Evolutionary conservation across 2,888 invertebrate species (phyloP), one percentile per base, ranked within the genome.

Genomic region (Aradus depressus): DNA sequence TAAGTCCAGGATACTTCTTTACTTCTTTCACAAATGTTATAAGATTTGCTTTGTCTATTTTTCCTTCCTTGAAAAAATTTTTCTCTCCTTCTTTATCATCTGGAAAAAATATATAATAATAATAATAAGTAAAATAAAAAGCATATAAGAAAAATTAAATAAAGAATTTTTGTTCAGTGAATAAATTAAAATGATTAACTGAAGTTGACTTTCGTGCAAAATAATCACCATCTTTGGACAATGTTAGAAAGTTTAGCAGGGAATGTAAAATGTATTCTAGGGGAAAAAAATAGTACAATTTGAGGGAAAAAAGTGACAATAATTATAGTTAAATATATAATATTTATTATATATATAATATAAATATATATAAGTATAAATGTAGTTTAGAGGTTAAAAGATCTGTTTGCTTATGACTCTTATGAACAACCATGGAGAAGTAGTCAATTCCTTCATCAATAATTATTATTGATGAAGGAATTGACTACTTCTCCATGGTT

Each of bases 1-100:
- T 68, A 26, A 76, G 58, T 19, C 72, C 70, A 0, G 71, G 68
- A 53, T 69, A 67, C 58, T 68, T 69, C 28, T 70, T 68, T 14
- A 74, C 66, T 58, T 72, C 72, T 66, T 72, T 65, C 35, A 68
- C 65, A 58, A 71, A 71, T 31, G 63, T 64, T n/a, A 70, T 65
- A 39, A 71, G 60, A 28, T 65, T 68, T 28, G 67, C 67, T 54
- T 65, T 64, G 55, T 70, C 67, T 23, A 71, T 59, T 53, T 64
- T 62, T 1, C 70, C 70, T 51, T 68, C 64, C 26, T 63, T 62
- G 55, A 66, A 64, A 52, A 66, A 66, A 22, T 62, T 60, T 41
- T 61, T 60, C 44, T 61, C 61, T 8, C 59, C 59, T 62, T 66
- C 64, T 51, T 65, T 62, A 54, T 67, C 67, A 49, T 60, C 68